phyloP scores from a whole-genome alignment of 2,113 vertebrate genomes.

The Atherinomorus stipes region DNA sequence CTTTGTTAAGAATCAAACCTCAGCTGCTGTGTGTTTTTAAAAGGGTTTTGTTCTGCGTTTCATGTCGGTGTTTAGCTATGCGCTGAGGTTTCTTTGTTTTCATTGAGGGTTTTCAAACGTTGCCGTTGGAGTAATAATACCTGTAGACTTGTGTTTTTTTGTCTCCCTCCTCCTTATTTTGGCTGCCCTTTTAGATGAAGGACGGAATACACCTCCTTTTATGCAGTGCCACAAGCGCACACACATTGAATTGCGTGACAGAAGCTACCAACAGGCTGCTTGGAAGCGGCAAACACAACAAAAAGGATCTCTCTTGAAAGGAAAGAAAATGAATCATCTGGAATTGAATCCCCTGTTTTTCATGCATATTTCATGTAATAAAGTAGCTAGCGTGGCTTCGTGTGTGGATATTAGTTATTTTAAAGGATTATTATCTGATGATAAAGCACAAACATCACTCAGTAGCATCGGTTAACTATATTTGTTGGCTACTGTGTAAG shows the following conservation, averaged over 20 bases:
- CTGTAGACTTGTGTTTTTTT: constrained; percentile 16
- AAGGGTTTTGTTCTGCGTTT: constrained; percentile 21
- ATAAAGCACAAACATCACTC: constrained; percentile 48
- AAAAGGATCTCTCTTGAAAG: constrained; percentile 32
- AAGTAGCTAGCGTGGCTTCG: constrained; percentile 30
- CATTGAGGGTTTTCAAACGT: constrained; percentile 19
- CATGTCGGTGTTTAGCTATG: constrained; percentile 11
- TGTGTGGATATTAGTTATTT: constrained; percentile 38
- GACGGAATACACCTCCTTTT: constrained; percentile 2
- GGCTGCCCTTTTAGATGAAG: constrained; percentile 21
- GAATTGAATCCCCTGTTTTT: constrained; percentile 36
- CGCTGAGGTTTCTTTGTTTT: constrained; percentile 24
- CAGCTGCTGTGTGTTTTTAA: not conserved
- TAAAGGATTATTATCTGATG: constrained; percentile 68
- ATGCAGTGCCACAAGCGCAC: not conserved
- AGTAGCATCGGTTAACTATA: constrained; percentile 17
- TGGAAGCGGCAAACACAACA: constrained; percentile 20
- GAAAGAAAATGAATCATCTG: constrained; percentile 39
- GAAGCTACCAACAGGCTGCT: constrained; percentile 41
- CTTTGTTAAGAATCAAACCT: constrained; percentile 36
- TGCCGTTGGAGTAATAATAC: not conserved
- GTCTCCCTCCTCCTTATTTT: not conserved
- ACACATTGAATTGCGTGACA: constrained; percentile 31
- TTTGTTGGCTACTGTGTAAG: no score
- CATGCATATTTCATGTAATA: constrained; percentile 51